These are phyloP conservation scores for Dunckerocampus dactyliophorus DNA, from an alignment of 2,113 vertebrate genomes.

Conservation along the genomic window DNA sequence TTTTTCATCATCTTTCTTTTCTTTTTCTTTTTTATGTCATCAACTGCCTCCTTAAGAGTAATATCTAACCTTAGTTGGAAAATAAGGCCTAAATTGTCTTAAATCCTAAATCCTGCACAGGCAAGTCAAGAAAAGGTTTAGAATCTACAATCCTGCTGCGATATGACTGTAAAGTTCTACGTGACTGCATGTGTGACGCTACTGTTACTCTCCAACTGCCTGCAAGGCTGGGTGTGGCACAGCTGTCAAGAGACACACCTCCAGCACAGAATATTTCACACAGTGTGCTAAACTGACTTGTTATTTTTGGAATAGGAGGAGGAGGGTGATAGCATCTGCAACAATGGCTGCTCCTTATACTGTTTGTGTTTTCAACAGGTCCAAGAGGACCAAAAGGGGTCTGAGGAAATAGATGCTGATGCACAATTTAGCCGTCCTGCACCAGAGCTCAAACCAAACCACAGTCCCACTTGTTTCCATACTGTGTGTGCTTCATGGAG, in stretches of 20 bases:
- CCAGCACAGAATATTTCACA: constrained; percentile 1
- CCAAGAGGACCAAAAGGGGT: constrained; percentile 70
- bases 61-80: no score
- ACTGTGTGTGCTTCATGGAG: no score
- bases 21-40: no score
- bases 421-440: neutral
- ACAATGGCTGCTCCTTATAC: neutral
- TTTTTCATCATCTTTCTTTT: no score
- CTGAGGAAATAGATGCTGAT: constrained; percentile 60
- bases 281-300: neutral
- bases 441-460: constrained; percentile 15
- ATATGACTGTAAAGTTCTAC: neutral
- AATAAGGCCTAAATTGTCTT: no score
- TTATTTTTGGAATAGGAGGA: constrained; percentile 8
- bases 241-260: constrained; percentile 5
- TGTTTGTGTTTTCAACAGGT: constrained; percentile 40
- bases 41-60: no score
- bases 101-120: neutral
- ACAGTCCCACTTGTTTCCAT: neutral
- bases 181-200: neutral
- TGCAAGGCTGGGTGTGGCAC: constrained; percentile 13
- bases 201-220: neutral
- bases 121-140: no score
- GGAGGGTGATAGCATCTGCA: neutral
- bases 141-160: neutral